Evolutionary conservation across 1,140 invertebrate genomes (phyloP).

Genomic region (Neuroterus valhalla): DNA sequence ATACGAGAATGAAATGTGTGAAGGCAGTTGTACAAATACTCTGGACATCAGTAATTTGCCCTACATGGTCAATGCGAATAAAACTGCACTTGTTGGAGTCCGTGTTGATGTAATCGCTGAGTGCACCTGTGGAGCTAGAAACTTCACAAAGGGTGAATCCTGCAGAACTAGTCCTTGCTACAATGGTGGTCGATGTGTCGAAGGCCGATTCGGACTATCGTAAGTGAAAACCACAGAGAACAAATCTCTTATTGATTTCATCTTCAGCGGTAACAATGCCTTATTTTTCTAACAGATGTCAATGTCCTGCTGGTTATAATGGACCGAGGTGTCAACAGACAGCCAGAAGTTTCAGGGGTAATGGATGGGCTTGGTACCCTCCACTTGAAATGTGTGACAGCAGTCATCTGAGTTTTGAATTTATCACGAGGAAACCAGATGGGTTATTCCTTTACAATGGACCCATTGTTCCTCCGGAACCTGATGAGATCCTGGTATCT

Average conservation of each 20-base stretch:
- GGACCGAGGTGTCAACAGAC: conserved; percentile 97
- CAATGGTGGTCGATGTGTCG: conserved; percentile 95
- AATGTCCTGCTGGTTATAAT: conserved; percentile 92
- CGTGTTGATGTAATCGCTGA: conserved; percentile 91
- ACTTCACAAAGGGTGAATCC: conserved; percentile 91
- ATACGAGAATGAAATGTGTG: conserved; percentile 95
- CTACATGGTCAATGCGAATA: conserved; percentile 97
- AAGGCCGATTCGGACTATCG: conserved; percentile 89
- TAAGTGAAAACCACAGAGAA: conserved; percentile 64
- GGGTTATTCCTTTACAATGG: conserved; percentile 97
- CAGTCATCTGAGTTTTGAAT: conserved; percentile 95
- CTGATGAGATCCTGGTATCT: conserved; percentile 90
- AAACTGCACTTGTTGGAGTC: conserved; percentile 95
- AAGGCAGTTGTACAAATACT: conserved; percentile 95
- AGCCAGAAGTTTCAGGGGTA: conserved; percentile 92
- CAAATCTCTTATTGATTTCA: background rate
- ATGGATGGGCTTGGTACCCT: conserved; percentile 97
- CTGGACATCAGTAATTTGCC: conserved; percentile 92
- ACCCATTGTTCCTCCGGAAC: conserved; percentile 93
- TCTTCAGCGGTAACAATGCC: conserved; percentile 5
- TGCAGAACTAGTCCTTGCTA: conserved; percentile 94
- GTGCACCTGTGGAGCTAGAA: conserved; percentile 93
- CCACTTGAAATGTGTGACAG: conserved; percentile 96
- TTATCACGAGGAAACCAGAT: conserved; percentile 92
- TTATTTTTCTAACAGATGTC: conserved; percentile 78